Evolutionary conservation across 1,140 invertebrate species (phyloP).

Genomic region (Cephus cinctus): DNA sequence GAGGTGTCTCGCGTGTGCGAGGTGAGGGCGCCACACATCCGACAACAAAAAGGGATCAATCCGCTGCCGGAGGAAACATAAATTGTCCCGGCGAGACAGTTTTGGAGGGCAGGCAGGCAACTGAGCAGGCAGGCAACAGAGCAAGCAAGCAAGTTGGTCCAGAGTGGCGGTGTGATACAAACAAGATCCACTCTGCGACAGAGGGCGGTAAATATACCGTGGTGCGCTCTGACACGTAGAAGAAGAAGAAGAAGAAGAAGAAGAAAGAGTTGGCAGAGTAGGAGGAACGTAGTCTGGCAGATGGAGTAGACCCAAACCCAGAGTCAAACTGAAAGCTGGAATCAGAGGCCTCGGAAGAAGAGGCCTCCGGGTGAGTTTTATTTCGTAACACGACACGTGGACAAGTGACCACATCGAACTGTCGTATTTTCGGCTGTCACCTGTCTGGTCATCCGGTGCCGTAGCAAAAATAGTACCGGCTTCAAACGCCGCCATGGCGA

Average conservation of each 20-base stretch:
- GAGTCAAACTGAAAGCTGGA: slow-evolving; percentile 16
- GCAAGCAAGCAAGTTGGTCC: slow-evolving; percentile 29
- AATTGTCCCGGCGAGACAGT: slow-evolving; percentile 48
- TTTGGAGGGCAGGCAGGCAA: slow-evolving; percentile 36
- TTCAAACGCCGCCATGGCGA: slow-evolving; percentile 11
- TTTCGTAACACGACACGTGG: slow-evolving; percentile 38
- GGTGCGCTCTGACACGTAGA: slow-evolving; percentile 7
- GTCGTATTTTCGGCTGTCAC: slow-evolving; percentile 48
- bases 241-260: too few relatives aligned
- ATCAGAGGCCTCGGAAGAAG: slow-evolving; percentile 6
- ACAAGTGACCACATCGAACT: slow-evolving; percentile 52
- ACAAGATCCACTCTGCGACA: slow-evolving; percentile 48
- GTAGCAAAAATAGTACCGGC: slow-evolving; percentile 9
- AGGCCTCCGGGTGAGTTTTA: slow-evolving; percentile 29
- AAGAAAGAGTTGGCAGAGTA: slow-evolving; percentile 19
- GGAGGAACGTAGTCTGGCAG: slow-evolving; percentile 12
- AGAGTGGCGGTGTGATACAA: slow-evolving; percentile 48
- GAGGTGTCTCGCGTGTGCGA: too few relatives aligned
- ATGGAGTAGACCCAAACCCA: slow-evolving; percentile 16
- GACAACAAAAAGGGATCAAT: slow-evolving; percentile 54
- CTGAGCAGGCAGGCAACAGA: background rate
- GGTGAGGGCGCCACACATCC: slow-evolving; percentile 14
- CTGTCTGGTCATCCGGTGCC: slow-evolving; percentile 28
- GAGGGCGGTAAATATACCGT: slow-evolving; percentile 37
- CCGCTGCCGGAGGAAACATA: slow-evolving; percentile 50